These are phyloP conservation scores for Oreochromis grahami DNA, from an alignment of 2,797 vertebrate genomes.

Conservation along the genomic window DNA sequence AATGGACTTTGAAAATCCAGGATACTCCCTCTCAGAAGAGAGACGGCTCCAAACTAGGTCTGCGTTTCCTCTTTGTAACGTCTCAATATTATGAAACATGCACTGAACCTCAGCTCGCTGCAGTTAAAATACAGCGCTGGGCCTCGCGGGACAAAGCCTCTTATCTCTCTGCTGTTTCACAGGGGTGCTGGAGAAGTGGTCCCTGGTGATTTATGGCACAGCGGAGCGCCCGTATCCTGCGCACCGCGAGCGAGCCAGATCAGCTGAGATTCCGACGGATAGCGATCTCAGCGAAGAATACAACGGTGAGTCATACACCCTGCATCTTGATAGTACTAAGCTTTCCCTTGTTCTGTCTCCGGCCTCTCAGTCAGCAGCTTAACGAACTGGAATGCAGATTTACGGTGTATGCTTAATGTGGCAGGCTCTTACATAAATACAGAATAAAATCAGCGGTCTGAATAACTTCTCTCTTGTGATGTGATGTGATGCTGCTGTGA, in stretches of 20 bases:
- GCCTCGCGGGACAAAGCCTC: background rate
- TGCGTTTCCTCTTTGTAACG: background rate
- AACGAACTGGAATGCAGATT: background rate
- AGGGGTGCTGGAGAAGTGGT: constrained; percentile 91
- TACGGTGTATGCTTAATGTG: background rate
- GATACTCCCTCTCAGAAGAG: constrained; percentile 84
- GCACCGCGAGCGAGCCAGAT: constrained; percentile 78
- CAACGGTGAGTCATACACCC: constrained; percentile 62
- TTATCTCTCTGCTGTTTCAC: background rate
- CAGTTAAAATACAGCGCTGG: background rate
- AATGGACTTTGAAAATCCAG: constrained; percentile 91
- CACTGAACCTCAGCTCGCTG: background rate
- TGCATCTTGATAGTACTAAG: background rate
- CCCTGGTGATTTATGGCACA: constrained; percentile 92
- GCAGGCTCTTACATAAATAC: background rate
- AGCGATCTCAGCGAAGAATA: constrained; percentile 68
- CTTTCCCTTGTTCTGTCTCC: background rate
- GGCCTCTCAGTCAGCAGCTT: background rate
- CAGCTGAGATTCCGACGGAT: constrained; percentile 68
- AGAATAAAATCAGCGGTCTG: background rate
- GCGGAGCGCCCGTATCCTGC: constrained; percentile 80
- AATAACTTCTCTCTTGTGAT: background rate
- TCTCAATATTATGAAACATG: constrained; percentile 2
- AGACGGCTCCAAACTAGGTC: constrained; percentile 82
- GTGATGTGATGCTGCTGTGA: constrained; percentile 2